Conservation (phyloP, 1,140 invertebrate species). For the Pseudomyrmex cubaensis region DNA sequence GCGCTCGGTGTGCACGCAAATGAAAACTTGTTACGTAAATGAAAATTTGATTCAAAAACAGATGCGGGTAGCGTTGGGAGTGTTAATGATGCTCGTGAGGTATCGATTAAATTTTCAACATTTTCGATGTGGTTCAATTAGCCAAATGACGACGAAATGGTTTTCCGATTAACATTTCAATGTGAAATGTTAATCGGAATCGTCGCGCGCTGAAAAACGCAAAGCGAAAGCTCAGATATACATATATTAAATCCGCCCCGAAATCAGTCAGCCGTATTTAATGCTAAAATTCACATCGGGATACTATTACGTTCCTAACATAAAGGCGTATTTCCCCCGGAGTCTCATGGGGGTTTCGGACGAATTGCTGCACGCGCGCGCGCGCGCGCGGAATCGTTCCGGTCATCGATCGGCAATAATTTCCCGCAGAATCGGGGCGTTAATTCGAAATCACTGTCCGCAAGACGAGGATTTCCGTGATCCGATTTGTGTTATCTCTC, state of each 20-base stretch:
- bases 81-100: background rate
- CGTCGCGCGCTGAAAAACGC: no score
- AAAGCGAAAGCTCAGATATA: no score
- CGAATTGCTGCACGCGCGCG: slow-evolving; percentile 12
- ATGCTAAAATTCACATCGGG: background rate
- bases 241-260: no score
- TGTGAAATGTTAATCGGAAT: no score
- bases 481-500: slow-evolving; percentile 69
- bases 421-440: slow-evolving; percentile 43
- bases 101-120: background rate
- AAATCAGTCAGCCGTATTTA: slow-evolving; percentile 2
- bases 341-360: slow-evolving; percentile 19
- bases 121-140: background rate
- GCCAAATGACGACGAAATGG: background rate
- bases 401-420: slow-evolving; percentile 63
- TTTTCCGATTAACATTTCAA: background rate
- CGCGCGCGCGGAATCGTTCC: slow-evolving; percentile 5
- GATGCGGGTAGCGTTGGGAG: background rate
- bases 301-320: background rate
- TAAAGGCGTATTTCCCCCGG: background rate
- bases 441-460: slow-evolving; percentile 52
- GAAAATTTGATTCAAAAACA: background rate
- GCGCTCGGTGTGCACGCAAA: no score
- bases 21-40: background rate
- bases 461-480: slow-evolving; percentile 66